phyloP scores from a whole-genome alignment of 2,797 vertebrate species.

The Onychomys torridus region DNA sequence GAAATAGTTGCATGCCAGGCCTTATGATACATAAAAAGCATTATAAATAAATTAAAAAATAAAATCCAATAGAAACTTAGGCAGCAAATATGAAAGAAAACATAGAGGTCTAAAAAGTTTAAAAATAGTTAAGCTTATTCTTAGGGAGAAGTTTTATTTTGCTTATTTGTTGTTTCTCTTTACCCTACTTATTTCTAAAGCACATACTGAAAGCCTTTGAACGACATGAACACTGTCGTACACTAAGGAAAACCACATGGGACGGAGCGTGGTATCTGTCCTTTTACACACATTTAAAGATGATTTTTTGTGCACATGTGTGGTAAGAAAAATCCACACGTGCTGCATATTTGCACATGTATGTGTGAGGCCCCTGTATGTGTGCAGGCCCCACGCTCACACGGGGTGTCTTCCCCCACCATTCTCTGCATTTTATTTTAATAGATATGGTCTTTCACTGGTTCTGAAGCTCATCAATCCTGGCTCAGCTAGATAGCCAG shows the following conservation, averaged over 20 bases:
- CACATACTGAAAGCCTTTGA: background rate
- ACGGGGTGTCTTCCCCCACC: background rate
- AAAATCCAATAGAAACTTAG: slow-evolving; percentile 4
- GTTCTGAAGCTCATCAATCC: background rate
- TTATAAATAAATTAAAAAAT: background rate
- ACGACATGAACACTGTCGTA: background rate
- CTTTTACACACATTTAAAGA: background rate
- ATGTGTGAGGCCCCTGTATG: background rate
- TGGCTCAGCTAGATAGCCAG: background rate
- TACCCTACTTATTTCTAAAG: background rate
- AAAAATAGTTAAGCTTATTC: background rate
- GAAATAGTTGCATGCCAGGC: slow-evolving; percentile 5
- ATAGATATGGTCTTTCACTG: background rate
- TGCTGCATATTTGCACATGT: no score
- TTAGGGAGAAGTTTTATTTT: background rate
- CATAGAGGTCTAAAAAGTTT: background rate
- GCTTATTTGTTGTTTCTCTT: background rate
- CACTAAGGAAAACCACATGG: background rate
- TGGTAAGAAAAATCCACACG: background rate
- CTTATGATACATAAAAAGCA: background rate
- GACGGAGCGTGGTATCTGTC: background rate
- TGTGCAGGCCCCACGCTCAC: background rate
- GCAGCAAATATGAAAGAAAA: slow-evolving; percentile 13
- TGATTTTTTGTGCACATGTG: background rate
- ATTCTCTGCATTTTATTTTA: background rate